Conservation (phyloP, 2,888 invertebrate species). For the Coenonympha arcania region DNA sequence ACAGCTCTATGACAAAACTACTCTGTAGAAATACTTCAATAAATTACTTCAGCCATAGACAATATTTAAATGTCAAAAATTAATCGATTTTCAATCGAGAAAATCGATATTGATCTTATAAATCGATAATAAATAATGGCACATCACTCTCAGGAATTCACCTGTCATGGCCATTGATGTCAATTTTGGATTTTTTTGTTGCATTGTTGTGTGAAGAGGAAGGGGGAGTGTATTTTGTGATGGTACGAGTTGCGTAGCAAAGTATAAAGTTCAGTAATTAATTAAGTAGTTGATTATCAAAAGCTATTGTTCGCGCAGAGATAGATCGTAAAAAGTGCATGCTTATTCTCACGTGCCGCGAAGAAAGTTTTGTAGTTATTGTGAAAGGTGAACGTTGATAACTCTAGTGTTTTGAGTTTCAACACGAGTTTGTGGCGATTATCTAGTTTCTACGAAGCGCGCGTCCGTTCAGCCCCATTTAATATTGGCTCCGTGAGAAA, state of each 20-base stretch:
- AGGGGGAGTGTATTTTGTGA: constrained; percentile 39
- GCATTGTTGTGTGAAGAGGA: constrained; percentile 36
- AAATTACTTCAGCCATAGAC: no score
- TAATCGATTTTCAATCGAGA: neutral
- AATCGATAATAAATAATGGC: neutral
- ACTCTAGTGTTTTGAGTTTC: constrained; percentile 14
- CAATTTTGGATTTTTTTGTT: constrained; percentile 20
- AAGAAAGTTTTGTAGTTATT: constrained; percentile 53
- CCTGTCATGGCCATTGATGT: constrained; percentile 31
- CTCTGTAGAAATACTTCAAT: no score
- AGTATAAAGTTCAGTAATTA: constrained; percentile 43
- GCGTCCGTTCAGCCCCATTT: constrained; percentile 1
- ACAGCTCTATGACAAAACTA: no score
- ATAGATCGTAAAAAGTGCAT: constrained; percentile 56
- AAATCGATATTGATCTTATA: constrained; percentile 2
- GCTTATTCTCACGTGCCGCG: constrained; percentile 54
- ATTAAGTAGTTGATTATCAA: constrained; percentile 62
- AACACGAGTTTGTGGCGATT: constrained; percentile 20
- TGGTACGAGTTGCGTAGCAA: constrained; percentile 29
- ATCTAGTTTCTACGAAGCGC: constrained; percentile 19
- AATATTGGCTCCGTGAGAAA: neutral
- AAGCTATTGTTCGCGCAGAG: constrained; percentile 56
- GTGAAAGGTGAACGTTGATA: constrained; percentile 40
- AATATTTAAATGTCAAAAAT: no score
- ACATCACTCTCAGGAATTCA: constrained; percentile 35